Conservation (phyloP, 2,888 invertebrate species). For the Cheilosia soror region DNA sequence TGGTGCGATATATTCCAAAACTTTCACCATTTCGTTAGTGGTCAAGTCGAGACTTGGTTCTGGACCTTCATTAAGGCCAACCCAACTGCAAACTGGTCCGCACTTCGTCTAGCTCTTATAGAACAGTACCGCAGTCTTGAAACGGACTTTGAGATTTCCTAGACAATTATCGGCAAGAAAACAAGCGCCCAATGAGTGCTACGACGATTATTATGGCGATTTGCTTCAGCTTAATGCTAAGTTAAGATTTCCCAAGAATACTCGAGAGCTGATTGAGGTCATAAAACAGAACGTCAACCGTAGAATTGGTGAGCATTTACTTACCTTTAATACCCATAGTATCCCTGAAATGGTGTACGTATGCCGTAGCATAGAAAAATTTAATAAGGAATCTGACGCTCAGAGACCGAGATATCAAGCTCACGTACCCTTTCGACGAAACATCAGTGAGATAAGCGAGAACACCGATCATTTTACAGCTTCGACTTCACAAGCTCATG, state of each 20-base stretch:
- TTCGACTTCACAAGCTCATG: no score
- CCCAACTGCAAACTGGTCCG: neutral
- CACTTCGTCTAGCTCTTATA: neutral
- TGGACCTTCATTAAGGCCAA: slow-evolving; percentile 4
- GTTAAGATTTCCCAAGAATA: neutral
- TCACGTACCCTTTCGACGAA: neutral
- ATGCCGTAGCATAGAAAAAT: neutral
- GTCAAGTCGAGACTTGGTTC: slow-evolving; percentile 6
- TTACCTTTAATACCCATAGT: neutral
- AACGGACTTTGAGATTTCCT: neutral
- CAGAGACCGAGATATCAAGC: no score
- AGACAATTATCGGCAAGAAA: neutral
- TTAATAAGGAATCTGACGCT: neutral
- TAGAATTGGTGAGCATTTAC: neutral
- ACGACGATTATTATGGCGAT: no score
- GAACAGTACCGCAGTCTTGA: slow-evolving; percentile 4
- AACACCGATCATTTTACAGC: neutral
- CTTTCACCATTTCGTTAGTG: neutral
- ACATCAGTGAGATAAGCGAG: neutral
- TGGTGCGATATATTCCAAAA: neutral
- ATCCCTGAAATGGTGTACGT: neutral
- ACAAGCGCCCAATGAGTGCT: no score
- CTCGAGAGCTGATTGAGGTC: neutral
- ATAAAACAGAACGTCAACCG: neutral
- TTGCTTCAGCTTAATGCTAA: neutral